These are phyloP conservation scores for Neosilurus mollespiculum DNA, from an alignment of 2,797 vertebrate genomes.

Conservation along the genomic window DNA sequence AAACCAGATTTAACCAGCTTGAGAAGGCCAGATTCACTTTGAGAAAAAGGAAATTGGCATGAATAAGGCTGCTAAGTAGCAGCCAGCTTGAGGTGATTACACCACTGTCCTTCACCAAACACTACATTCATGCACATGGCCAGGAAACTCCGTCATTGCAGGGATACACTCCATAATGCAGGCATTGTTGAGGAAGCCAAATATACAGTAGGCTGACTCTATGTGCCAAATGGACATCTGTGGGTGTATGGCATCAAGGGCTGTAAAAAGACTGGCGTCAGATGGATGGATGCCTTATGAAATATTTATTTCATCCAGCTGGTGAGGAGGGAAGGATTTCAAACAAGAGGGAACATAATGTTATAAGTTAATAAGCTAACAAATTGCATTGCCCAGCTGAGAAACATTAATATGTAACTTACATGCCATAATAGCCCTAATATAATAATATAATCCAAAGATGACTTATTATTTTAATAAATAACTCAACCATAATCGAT, in stretches of 20 bases:
- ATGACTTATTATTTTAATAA: background rate
- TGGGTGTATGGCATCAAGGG: slow-evolving; percentile 5
- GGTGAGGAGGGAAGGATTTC: slow-evolving; percentile 7
- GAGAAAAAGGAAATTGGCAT: slow-evolving; percentile 3
- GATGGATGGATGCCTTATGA: slow-evolving; percentile 38
- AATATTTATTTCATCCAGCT: slow-evolving; percentile 42
- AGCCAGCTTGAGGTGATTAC: slow-evolving; percentile 23
- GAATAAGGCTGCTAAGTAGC: slow-evolving; percentile 6
- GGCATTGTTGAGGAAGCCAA: slow-evolving; percentile 51
- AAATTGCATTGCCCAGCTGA: slow-evolving; percentile 3
- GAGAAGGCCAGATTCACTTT: background rate
- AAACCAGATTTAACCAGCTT: slow-evolving; percentile 9
- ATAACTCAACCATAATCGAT: background rate
- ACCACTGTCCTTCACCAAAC: slow-evolving; percentile 35
- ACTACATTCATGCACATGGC: slow-evolving; percentile 35
- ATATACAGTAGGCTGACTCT: slow-evolving; percentile 28
- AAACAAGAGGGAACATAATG: slow-evolving; percentile 22
- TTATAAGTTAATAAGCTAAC: slow-evolving; percentile 17
- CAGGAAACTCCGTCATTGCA: slow-evolving; percentile 45
- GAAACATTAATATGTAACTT: slow-evolving; percentile 5
- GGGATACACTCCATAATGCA: slow-evolving; percentile 44
- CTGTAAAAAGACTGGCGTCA: slow-evolving; percentile 20
- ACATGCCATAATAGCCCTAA: background rate
- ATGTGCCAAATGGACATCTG: slow-evolving; percentile 40
- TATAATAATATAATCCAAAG: background rate